Evolutionary conservation across 2,888 invertebrate species (phyloP), one percentile per base, ranked within the genome.

Genomic region (Scaptomyza reducta): DNA sequence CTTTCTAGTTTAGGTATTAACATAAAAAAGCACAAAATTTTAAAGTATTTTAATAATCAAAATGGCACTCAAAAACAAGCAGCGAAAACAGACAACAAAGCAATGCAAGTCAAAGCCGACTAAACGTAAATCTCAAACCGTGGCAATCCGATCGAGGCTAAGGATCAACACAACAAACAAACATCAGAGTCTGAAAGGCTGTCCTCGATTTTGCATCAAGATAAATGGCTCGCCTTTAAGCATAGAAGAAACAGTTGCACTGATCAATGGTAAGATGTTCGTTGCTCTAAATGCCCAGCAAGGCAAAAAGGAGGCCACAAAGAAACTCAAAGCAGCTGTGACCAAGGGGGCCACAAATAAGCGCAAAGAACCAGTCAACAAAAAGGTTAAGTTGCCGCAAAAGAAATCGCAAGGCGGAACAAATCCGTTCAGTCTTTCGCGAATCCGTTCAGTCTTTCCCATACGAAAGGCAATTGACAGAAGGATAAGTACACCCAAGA

Each of bases 1-100:
- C 1, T 29, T 31, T 31, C 6, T 9, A 10, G 3, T 31, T 31
- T 3, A 6, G 9, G 31, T 31, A 31, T 1, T 31, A 1, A 1
- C 6, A 27, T 31, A 10, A 31, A 31, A 31, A 9, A 9, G 3
- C 1, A 31, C 27, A 7, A 27, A 27, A 27, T 27, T 27, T 27
- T 27, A 22, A 22, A 51, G 53, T 63, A 38, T 38, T 38, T 40
- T 7, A 29, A 47, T 44, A 22, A 44, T 10, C 11, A 61, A 42
- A 14, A 71, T 71, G 71, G 69, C 49, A 35, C 62, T 41, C 6
- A 31, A 33, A 46, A 38, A 44, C n/a, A 44, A 61, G 40, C 50
- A 44, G 22, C 9, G 11, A 7, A 22, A 44, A 4, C 51, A 33
- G 11, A 31, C 5, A 18, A n/a, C 33, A 42, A 35, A 22, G 9